Evolutionary conservation across 1,140 invertebrate species (phyloP), one percentile per base, ranked within the genome.

Genomic region (Drosophila ananassae): DNA sequence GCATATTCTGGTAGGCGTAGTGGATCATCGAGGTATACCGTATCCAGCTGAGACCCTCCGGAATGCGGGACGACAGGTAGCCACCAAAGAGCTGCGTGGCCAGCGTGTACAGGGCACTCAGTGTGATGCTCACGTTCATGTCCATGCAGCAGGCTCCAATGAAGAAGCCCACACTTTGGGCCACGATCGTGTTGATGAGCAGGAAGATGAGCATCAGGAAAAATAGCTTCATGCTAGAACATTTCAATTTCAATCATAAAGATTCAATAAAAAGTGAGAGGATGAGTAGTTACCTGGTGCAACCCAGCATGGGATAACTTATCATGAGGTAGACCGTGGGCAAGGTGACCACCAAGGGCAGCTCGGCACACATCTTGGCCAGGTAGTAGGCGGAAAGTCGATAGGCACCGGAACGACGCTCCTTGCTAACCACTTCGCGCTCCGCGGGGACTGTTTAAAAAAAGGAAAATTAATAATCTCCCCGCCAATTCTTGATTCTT

Each of bases 1-100:
- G 95, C 96, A 97, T 96, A 90, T 96, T 97, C 89, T 97, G 95
- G 91, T 96, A 97, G 51, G 96, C 96, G 91, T 97, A 97, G 90
- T 97, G 95, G 12, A 97, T 95, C 94, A 97, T 95, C 37, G 94
- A 95, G 48, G 95, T 93, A 83, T 97, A 97, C 63, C 95, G 94
- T 78, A 96, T 94, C 96, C 96, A 97, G 64, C 95, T 94, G n/a
- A 97, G 90, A 94, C 96, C 96, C 46, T 94, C 92, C 34, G 96
- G 96, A 64, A 97, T 95, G 73, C 95, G 94, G 28, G 96, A 95
- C 12, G 96, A 95, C 62, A 97, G 93, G 92, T 96, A 97, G 25
- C 92, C 96, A 63, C 96, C 96, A 90, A 97, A 95, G 30, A 97
- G 92, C 93, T 97, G 96, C 13, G 95, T 96, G 44, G 95, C 95